Conservation (phyloP, 2,888 invertebrate genomes). For the Melinopterus prodromus region DNA sequence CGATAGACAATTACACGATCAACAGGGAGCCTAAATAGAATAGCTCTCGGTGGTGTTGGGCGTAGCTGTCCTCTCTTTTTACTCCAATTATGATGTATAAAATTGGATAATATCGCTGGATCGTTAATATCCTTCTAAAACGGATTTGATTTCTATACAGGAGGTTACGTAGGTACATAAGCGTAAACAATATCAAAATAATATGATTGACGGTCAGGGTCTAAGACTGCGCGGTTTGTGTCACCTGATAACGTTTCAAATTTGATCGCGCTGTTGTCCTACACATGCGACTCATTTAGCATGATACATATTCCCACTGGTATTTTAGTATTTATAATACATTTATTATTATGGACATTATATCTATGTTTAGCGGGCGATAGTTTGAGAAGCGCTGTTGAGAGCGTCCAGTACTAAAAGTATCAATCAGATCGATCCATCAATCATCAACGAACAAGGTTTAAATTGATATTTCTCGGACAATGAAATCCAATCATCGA, state of each 20-base stretch:
- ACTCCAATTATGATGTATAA: slow-evolving; percentile 13
- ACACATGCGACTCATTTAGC: too few relatives aligned
- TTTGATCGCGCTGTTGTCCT: too few relatives aligned
- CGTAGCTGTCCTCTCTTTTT: background rate
- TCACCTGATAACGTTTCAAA: too few relatives aligned
- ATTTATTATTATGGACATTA: background rate
- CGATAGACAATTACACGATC: slow-evolving; percentile 42
- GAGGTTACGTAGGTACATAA: too few relatives aligned
- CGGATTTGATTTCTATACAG: background rate
- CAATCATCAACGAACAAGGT: background rate
- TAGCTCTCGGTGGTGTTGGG: slow-evolving; percentile 9
- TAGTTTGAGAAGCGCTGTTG: background rate
- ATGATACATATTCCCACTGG: too few relatives aligned
- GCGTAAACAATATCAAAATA: too few relatives aligned
- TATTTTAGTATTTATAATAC: too few relatives aligned
- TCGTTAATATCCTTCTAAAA: background rate
- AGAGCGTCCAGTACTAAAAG: background rate
- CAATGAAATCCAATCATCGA: slow-evolving; percentile 4
- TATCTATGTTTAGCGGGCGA: background rate
- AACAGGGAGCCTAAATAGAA: slow-evolving; percentile 42
- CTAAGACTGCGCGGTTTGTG: too few relatives aligned
- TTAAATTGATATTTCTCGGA: slow-evolving; percentile 4
- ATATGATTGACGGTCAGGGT: too few relatives aligned
- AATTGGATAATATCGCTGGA: background rate
- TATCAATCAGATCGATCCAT: background rate